Evolutionary conservation across 2,113 vertebrate species (phyloP).

Genomic region (Cyprinus carpio): DNA sequence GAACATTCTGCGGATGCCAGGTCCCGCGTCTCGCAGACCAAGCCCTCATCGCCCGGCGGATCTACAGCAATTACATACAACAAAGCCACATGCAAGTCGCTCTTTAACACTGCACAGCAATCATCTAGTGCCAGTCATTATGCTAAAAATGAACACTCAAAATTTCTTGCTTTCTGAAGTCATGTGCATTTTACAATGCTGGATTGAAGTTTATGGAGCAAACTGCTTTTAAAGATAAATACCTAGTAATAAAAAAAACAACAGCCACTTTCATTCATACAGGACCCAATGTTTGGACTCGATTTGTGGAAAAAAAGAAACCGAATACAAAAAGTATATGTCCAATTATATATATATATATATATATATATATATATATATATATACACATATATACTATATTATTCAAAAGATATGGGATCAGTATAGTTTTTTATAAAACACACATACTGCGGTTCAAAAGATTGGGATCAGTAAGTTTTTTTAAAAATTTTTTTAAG

Average conservation of each 20-base stretch:
- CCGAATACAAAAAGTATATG: too few relatives aligned
- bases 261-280: not conserved
- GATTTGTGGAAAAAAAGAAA: too few relatives aligned
- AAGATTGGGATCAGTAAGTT: too few relatives aligned
- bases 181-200: not conserved
- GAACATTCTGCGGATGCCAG: slow-evolving; percentile 67
- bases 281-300: too few relatives aligned
- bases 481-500: too few relatives aligned
- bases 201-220: not conserved
- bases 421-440: too few relatives aligned
- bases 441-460: too few relatives aligned
- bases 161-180: not conserved
- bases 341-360: too few relatives aligned
- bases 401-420: too few relatives aligned
- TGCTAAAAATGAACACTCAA: not conserved
- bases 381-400: too few relatives aligned
- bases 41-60: slow-evolving; percentile 67
- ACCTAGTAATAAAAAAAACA: not conserved
- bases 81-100: slow-evolving; percentile 6
- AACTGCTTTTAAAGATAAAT: not conserved
- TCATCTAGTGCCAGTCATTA: not conserved
- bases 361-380: too few relatives aligned
- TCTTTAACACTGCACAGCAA: not conserved
- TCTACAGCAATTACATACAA: slow-evolving; percentile 61
- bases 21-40: slow-evolving; percentile 74